Base-by-base conservation (phyloP, 2,888 invertebrate species). In the Rhimphoctona megacephalus region DNA sequence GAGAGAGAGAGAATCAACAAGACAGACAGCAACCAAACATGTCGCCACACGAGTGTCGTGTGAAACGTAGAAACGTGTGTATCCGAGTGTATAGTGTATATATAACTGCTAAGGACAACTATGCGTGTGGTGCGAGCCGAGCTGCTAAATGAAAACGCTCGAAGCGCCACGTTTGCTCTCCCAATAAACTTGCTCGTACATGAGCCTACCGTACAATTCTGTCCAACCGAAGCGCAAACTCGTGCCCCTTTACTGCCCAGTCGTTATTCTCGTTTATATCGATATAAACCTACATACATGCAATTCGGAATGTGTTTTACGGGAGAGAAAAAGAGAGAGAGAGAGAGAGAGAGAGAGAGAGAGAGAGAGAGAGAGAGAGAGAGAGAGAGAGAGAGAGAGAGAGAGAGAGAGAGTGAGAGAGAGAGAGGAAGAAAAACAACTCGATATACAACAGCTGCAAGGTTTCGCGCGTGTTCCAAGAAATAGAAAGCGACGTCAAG, bases 21-120 rank as follows among this genome's bases (percentile, higher is more conserved):
- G 36, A 25, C 43, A 43, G 43, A 36, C 43, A 43, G 74, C 14
- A 17, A 61, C 30, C 17, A 30, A 17, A 30, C 30, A 30, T 30
- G 30, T 30, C 61, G 61, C 6, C 61, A 30, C 61, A 61, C 61
- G 61, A 80, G 36, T 77, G 64, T 30, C 54, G 61, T 22, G 70
- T 36, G 33, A 61, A 17, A 74, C 70, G 69, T 61, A 33, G 19
- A 61, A 54, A 43, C 33, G 33, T 43, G 46, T 69, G 36, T 52
- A 61, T 39, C 19, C 79, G 30, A 30, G 30, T 61, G 61, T 61
- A 30, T 30, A 30, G 30, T 61, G 30, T 61, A 30, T 61, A 30
- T 61, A 73, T 52, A 67, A 67, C 67, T 66, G 67, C 39, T 61
- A 30, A 30, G 17, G 17, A 61, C 61, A 19, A 33, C 19, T 49